Percentiles rank a stretch among this genome's conserved stretches.
Conservation (phyloP, 2,888 invertebrate genomes). For the Amphiduros pacificus region DNA sequence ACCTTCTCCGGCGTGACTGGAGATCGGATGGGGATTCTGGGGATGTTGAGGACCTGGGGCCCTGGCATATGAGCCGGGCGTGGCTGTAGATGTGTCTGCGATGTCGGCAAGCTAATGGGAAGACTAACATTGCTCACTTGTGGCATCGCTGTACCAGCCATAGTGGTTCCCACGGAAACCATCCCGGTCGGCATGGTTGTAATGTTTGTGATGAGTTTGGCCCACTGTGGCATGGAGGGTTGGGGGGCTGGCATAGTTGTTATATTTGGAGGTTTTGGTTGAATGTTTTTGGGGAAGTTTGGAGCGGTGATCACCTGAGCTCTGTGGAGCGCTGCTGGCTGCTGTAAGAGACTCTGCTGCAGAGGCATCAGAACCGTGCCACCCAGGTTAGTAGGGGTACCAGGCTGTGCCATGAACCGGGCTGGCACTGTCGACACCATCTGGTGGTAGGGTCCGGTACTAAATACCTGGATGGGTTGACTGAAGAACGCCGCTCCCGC, state of each 20-base stretch:
- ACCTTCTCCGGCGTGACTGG: too few relatives aligned
- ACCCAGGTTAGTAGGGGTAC: conserved; percentile 3
- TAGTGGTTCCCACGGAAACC: neutral
- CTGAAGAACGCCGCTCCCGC: conserved; percentile 3
- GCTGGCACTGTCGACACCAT: conserved; percentile 1
- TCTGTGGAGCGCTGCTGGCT: neutral
- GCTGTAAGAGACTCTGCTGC: conserved; percentile 6
- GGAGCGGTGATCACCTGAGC: conserved; percentile 7
- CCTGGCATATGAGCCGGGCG: neutral
- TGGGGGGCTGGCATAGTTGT: neutral
- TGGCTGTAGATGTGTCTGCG: too few relatives aligned
- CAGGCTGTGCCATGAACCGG: neutral
- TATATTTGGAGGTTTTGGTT: conserved; percentile 2
- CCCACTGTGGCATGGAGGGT: neutral
- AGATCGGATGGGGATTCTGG: too few relatives aligned
- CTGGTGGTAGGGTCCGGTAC: conserved; percentile 1
- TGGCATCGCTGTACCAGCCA: too few relatives aligned
- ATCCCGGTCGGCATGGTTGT: neutral
- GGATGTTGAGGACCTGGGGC: conserved; percentile 13
- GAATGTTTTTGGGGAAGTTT: conserved; percentile 3
- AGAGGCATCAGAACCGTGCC: conserved; percentile 13
- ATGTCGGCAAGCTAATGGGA: too few relatives aligned
- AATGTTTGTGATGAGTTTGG: conserved; percentile 6
- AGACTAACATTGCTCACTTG: too few relatives aligned
- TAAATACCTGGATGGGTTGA: conserved; percentile 12